Evolutionary conservation across 2,113 vertebrate genomes (phyloP).

Genomic region (Anguilla japonica): DNA sequence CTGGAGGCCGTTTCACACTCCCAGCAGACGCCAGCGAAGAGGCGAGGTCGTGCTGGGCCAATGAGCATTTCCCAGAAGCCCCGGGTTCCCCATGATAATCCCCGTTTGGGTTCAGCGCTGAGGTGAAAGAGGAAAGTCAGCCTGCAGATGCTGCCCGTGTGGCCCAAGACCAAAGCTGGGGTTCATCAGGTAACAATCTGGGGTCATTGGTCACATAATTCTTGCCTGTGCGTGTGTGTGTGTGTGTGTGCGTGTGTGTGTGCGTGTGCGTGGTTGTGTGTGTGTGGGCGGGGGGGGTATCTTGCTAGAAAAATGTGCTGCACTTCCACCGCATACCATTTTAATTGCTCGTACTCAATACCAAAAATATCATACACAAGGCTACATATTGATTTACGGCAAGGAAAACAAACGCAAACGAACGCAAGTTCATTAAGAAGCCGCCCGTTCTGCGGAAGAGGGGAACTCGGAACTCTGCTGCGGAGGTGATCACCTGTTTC

Average conservation of each 20-base stretch:
- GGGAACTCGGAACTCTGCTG: conserved; percentile 28
- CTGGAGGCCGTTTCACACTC: no score
- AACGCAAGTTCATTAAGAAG: background rate
- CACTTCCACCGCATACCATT: no score
- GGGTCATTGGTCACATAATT: background rate
- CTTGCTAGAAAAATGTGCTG: no score
- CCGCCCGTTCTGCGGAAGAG: background rate
- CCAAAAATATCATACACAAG: background rate
- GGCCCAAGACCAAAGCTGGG: background rate
- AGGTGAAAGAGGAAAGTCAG: background rate
- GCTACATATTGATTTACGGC: background rate
- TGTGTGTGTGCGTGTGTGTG: no score
- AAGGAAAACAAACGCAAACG: no score
- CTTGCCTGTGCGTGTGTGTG: background rate
- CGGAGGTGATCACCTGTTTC: conserved; percentile 52
- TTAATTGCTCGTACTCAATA: background rate
- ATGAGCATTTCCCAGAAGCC: background rate
- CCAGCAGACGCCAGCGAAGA: no score
- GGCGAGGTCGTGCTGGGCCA: background rate
- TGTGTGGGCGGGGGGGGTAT: background rate
- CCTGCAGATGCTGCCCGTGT: background rate
- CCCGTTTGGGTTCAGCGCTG: background rate
- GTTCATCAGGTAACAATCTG: background rate
- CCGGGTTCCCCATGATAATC: background rate
- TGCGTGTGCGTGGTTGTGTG: background rate